These are phyloP conservation scores for Tortricodes alternella DNA, from an alignment of 2,888 invertebrate species.

Conservation along the genomic window DNA sequence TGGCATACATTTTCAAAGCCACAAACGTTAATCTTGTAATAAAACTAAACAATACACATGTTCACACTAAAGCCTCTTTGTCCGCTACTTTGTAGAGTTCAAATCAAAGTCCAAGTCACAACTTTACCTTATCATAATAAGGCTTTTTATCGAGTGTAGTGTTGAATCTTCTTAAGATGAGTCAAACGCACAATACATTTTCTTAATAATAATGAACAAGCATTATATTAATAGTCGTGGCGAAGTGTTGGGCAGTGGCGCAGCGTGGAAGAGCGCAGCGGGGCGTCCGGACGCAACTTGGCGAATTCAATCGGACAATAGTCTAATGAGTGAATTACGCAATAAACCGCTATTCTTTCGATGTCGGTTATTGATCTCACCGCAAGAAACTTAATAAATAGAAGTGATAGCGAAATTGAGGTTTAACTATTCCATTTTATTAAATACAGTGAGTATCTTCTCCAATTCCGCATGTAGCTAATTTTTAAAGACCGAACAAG, in stretches of 20 bases:
- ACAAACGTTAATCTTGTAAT: slow-evolving; percentile 45
- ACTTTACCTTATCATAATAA: neutral
- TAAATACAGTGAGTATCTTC: no score
- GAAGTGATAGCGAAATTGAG: slow-evolving; percentile 5
- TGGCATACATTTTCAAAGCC: slow-evolving; percentile 37
- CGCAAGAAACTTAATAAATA: neutral
- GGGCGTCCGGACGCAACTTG: slow-evolving; percentile 68
- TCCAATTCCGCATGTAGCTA: no score
- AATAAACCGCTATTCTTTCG: slow-evolving; percentile 55
- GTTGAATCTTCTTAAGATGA: slow-evolving; percentile 23
- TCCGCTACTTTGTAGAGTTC: slow-evolving; percentile 41
- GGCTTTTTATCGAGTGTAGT: neutral
- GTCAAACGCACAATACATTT: slow-evolving; percentile 39
- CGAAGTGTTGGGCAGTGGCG: slow-evolving; percentile 42
- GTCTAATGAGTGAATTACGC: slow-evolving; percentile 74
- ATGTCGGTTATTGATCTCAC: slow-evolving; percentile 16
- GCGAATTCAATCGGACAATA: slow-evolving; percentile 67
- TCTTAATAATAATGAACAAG: slow-evolving; percentile 40
- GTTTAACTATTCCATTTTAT: neutral
- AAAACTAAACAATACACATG: slow-evolving; percentile 45
- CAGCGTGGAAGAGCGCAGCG: no score
- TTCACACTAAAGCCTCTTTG: slow-evolving; percentile 42
- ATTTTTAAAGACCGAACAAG: no score
- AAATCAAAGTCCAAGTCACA: neutral
- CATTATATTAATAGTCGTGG: slow-evolving; percentile 37